phyloP scores from a whole-genome alignment of 2,797 vertebrate genomes.

The Pseudopleuronectes americanus region DNA sequence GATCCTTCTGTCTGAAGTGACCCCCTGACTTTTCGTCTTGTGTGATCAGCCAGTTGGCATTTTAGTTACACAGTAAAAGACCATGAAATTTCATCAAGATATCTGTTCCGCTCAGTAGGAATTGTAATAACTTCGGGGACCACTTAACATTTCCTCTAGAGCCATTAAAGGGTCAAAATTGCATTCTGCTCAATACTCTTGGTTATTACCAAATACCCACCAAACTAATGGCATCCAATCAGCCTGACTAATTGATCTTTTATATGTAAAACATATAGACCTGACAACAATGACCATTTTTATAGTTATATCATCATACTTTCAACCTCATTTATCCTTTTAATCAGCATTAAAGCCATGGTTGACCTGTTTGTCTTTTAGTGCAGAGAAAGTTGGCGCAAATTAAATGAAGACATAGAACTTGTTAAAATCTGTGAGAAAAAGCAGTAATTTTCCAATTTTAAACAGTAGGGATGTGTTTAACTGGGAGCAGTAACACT shows the following conservation, averaged over 20 bases:
- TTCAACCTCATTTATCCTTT: neutral
- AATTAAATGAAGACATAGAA: too few species aligned
- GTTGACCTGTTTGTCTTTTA: neutral
- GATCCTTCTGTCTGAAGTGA: neutral
- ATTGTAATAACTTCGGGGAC: constrained; percentile 1
- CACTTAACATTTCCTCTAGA: constrained; percentile 6
- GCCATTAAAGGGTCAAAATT: constrained; percentile 2
- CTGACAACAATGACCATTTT: too few species aligned
- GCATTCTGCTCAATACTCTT: neutral
- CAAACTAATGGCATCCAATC: neutral
- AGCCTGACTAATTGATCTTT: too few species aligned
- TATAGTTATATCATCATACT: neutral
- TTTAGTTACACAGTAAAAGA: constrained; percentile 16
- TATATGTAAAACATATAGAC: too few species aligned
- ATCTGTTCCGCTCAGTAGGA: constrained; percentile 7
- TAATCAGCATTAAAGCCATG: neutral
- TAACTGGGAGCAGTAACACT: constrained; percentile 16
- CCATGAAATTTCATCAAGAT: constrained; percentile 22
- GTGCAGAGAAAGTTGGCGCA: neutral
- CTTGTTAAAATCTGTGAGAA: too few species aligned
- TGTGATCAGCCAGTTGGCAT: constrained; percentile 21
- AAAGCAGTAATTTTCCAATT: constrained; percentile 22
- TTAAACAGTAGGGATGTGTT: constrained; percentile 21
- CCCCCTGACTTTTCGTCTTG: constrained; percentile 17
- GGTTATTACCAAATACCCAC: neutral